Evolutionary conservation across 2,113 vertebrate species (phyloP).

Genomic region (Panthera leo): DNA sequence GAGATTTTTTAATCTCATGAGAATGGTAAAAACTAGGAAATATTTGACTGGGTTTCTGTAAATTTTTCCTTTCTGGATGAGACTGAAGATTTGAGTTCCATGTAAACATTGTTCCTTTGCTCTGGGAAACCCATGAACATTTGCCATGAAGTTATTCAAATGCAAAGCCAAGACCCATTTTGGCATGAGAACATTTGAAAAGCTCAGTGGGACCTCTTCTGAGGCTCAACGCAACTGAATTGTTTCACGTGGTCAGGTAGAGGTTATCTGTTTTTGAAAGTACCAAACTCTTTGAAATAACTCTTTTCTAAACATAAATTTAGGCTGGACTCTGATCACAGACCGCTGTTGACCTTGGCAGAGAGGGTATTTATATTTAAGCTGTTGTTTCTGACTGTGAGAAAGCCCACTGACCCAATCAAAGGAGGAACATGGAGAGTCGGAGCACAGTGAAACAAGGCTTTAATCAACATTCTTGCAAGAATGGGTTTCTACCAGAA

Average conservation of each 20-base stretch:
- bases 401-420: too few relatives aligned
- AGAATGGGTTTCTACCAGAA: too few relatives aligned
- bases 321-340: background rate
- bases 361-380: background rate
- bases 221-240: background rate
- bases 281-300: background rate
- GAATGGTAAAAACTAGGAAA: background rate
- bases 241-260: background rate
- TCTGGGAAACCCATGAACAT: background rate
- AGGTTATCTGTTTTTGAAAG: background rate
- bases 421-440: too few relatives aligned
- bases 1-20: background rate
- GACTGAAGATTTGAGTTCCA: background rate
- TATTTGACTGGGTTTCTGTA: background rate
- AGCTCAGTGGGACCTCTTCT: background rate
- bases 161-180: background rate
- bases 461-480: too few relatives aligned
- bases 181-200: background rate
- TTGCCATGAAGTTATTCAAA: background rate
- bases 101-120: background rate
- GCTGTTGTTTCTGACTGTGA: background rate
- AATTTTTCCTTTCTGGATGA: background rate
- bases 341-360: rapidly evolving
- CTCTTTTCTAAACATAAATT: background rate
- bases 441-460: too few relatives aligned